phyloP scores from a whole-genome alignment of 1,140 invertebrate genomes.

The Zaprionus nigranus region DNA sequence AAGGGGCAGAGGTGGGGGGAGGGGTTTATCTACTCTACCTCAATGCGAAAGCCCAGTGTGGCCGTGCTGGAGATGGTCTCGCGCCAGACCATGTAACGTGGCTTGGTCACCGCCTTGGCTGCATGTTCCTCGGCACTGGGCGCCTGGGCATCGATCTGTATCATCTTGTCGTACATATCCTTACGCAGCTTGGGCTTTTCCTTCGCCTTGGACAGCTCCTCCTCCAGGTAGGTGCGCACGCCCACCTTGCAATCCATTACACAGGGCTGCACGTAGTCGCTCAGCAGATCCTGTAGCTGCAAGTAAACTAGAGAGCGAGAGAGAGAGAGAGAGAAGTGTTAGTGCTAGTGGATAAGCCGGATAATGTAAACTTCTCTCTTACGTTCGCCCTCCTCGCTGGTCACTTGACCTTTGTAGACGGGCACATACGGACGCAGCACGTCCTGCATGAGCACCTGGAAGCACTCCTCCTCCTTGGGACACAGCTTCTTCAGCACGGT shows the following conservation, averaged over 20 bases:
- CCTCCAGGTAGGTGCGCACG: conserved; percentile 96
- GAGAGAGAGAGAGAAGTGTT: neutral
- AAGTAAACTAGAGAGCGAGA: conserved; percentile 87
- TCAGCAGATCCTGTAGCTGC: conserved; percentile 96
- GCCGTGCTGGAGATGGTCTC: conserved; percentile 98
- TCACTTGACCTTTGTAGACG: conserved; percentile 94
- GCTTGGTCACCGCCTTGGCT: conserved; percentile 96
- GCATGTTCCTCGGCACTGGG: conserved; percentile 95
- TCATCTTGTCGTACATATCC: conserved; percentile 99
- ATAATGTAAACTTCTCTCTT: conserved; percentile 84
- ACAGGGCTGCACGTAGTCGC: conserved; percentile 94
- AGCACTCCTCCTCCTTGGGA: conserved; percentile 94
- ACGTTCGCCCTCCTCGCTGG: conserved; percentile 92
- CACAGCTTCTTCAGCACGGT: conserved; percentile 97
- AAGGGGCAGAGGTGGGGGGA: neutral
- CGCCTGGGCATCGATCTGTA: conserved; percentile 95
- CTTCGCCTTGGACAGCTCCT: conserved; percentile 96
- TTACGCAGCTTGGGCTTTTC: conserved; percentile 96
- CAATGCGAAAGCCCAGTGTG: conserved; percentile 97
- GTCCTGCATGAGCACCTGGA: conserved; percentile 94
- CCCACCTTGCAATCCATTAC: conserved; percentile 99
- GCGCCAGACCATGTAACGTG: conserved; percentile 98
- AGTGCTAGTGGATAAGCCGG: neutral
- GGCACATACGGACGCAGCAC: conserved; percentile 94
- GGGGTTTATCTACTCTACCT: conserved; percentile 84